Evolutionary conservation across 2,888 invertebrate species (phyloP).

Genomic region (Philopedon plagiatum): DNA sequence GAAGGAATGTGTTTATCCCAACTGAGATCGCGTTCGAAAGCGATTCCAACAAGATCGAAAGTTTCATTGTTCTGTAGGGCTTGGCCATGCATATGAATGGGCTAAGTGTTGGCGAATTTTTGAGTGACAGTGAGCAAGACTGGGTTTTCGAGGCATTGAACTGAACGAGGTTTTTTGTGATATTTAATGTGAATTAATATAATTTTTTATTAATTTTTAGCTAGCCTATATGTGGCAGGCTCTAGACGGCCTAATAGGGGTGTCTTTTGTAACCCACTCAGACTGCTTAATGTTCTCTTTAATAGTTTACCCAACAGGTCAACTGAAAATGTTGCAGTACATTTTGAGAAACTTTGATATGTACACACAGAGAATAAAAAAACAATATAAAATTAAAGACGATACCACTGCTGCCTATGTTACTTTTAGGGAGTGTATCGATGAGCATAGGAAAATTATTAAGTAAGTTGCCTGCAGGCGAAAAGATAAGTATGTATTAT

Average conservation of each 20-base stretch:
- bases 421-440: conserved; percentile 42
- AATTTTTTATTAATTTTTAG: conserved; percentile 40
- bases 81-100: no score
- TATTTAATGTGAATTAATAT: no score
- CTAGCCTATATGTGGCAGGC: conserved; percentile 51
- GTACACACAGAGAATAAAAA: conserved; percentile 38
- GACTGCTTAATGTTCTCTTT: conserved; percentile 54
- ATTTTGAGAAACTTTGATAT: conserved; percentile 51
- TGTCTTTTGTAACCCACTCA: conserved; percentile 53
- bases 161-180: no score
- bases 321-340: conserved; percentile 52
- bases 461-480: conserved; percentile 33
- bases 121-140: no score
- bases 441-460: conserved; percentile 33
- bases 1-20: no score
- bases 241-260: conserved; percentile 52
- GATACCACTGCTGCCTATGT: conserved; percentile 33
- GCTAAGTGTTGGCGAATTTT: no score
- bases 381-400: background rate
- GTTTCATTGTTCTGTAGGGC: no score
- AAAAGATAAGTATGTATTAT: no score
- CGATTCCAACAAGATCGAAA: no score
- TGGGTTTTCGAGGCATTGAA: no score
- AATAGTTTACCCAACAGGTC: conserved; percentile 54
- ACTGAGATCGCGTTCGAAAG: no score